Evolutionary conservation across 2,888 invertebrate genomes (phyloP).

Genomic region (Rhagium mordax): DNA sequence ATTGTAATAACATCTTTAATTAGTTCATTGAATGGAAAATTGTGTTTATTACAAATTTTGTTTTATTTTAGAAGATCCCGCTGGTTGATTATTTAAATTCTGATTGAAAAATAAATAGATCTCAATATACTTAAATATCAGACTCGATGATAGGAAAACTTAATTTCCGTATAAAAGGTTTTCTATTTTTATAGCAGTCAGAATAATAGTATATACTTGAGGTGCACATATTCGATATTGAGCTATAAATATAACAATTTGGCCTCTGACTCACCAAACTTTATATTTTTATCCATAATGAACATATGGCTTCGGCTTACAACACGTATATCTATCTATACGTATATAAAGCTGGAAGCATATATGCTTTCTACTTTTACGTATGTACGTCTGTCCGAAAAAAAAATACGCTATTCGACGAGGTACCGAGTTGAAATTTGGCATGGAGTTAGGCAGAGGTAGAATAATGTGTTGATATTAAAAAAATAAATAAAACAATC

Average conservation of each 20-base stretch:
- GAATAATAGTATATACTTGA: conserved; percentile 32
- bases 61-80: conserved; percentile 34
- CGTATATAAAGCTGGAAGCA: too few relatives aligned
- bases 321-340: not conserved
- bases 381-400: too few relatives aligned
- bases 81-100: conserved; percentile 37
- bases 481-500: too few relatives aligned
- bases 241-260: conserved; percentile 28
- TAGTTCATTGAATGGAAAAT: conserved; percentile 32
- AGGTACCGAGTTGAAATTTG: too few relatives aligned
- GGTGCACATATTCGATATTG: conserved; percentile 37
- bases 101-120: conserved; percentile 41
- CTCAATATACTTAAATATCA: conserved; percentile 19
- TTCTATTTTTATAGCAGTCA: conserved; percentile 46
- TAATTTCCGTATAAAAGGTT: conserved; percentile 42
- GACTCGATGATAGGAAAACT: conserved; percentile 35
- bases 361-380: too few relatives aligned
- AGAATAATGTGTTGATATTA: too few relatives aligned
- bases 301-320: conserved; percentile 22
- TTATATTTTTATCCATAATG: conserved; percentile 16
- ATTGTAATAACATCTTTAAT: conserved; percentile 31
- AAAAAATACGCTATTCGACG: too few relatives aligned
- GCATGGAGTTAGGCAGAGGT: too few relatives aligned
- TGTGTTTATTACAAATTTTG: conserved; percentile 41
- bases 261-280: conserved; percentile 1